Evolutionary conservation across 2,113 vertebrate genomes (phyloP), one percentile per base, ranked within the genome.

Genomic region (Vireo altiloquus): DNA sequence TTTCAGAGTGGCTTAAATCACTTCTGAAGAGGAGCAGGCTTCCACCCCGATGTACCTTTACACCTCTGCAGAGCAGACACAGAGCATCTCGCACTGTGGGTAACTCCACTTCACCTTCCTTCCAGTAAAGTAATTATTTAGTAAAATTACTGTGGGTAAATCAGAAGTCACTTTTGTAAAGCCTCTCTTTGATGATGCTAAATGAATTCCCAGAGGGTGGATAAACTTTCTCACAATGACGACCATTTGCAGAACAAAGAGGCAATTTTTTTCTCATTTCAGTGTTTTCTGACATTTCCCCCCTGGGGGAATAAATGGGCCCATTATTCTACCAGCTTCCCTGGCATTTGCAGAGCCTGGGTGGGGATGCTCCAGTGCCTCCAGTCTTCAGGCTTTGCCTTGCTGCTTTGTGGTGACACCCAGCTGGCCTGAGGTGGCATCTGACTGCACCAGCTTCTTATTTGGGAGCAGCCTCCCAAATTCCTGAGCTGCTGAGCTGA

Each of bases 151-250:
- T 61, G 49, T 65, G 92, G 71, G 70, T 92, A 94, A 95, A 81
- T 83, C 90, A 86, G 63, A 77, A 78, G 66, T 93, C 79, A 42
- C 54, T 95, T 72, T 31, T 66, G 82, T 86, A 80, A 93, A 95
- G 70, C 54, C 46, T 86, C 85, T 80, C 90, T 91, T 65, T 82
- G 94, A 93, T 71, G 90, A 76, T 76, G 88, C 39, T 92, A 90
- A 95, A 94, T 79, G 90, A 93, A 86, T 95, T 90, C 92, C 95
- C 82, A 39, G 85, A 88, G 94, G 92, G 90, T 85, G n/a, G 76
- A 86, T 94, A 95, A 96, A 94, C 93, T 94, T 94, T 49, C 93
- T 89, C 81, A 94, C 70, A 92, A 79, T 82, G 84, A 80, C 37
- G 79, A 77, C 91, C 90, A 74, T 91, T 90, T 91, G 75, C 85